A percentile compares a stretch with the other conserved stretches of the same genome.
Conservation (phyloP, 2,113 vertebrate genomes). For the Tauraco erythrolophus region DNA sequence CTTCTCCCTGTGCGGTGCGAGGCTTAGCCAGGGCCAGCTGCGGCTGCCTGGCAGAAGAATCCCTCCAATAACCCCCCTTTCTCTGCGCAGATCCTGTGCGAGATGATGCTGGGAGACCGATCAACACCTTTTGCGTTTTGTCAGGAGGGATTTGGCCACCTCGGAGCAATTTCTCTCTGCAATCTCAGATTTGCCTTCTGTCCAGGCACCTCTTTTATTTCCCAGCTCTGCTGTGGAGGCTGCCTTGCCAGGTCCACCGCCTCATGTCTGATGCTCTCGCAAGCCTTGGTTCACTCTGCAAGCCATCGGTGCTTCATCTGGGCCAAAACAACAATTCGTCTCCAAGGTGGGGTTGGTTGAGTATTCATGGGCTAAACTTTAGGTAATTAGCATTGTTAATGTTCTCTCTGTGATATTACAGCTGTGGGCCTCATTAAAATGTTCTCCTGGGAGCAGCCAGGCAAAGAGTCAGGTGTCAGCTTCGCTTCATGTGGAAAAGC, state of each 20-base stretch:
- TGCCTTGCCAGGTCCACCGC: background rate
- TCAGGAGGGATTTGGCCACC: constrained; percentile 40
- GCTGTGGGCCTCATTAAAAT: constrained; percentile 81
- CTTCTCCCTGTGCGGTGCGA: background rate
- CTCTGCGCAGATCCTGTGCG: background rate
- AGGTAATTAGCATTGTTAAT: constrained; percentile 82
- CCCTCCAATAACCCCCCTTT: background rate
- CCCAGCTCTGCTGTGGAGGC: background rate
- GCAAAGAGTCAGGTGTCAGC: constrained; percentile 72
- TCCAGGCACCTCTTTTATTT: background rate
- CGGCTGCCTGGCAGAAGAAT: constrained; percentile 59
- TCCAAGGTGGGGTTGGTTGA: constrained; percentile 62
- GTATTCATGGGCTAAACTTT: constrained; percentile 73
- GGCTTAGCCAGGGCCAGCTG: constrained; percentile 32
- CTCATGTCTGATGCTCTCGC: background rate
- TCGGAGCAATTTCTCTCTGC: constrained; percentile 23
- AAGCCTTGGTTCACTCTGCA: background rate
- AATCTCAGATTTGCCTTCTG: background rate
- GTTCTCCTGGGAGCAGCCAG: constrained; percentile 62
- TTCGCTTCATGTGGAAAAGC: constrained; percentile 10
- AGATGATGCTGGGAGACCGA: constrained; percentile 30
- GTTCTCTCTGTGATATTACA: constrained; percentile 73
- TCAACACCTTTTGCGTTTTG: constrained; percentile 8
- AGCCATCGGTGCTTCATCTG: background rate
- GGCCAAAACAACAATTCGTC: constrained; percentile 51